A percentile compares a stretch with the other conserved stretches of the same genome.
These are phyloP conservation scores for Macrotus californicus DNA, from an alignment of 2,113 vertebrate genomes.

Conservation along the genomic window DNA sequence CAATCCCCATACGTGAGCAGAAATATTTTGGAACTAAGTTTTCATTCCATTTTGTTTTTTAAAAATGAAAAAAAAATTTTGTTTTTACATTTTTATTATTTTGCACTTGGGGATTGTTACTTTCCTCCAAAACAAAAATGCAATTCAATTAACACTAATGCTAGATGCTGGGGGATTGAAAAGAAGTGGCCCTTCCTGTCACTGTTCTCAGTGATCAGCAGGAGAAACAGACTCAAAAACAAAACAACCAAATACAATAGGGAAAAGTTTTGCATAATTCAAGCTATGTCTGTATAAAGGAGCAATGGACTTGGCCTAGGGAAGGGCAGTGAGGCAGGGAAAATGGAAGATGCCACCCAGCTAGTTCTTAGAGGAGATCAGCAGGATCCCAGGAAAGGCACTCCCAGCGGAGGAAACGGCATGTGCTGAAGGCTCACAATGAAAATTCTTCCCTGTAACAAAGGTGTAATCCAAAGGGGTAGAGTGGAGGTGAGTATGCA, in stretches of 20 bases:
- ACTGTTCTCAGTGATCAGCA: neutral
- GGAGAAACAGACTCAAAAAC: neutral
- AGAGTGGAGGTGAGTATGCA: no score
- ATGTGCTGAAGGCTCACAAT: accelerated
- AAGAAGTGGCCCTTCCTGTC: neutral
- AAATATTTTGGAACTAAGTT: neutral
- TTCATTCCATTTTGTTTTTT: neutral
- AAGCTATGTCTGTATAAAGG: neutral
- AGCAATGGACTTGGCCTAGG: neutral
- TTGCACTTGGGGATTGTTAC: neutral
- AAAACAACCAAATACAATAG: neutral
- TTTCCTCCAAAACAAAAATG: constrained; percentile 6
- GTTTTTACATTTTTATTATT: constrained; percentile 1
- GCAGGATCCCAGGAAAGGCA: neutral
- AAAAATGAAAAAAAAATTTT: neutral
- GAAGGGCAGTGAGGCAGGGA: neutral
- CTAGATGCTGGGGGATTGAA: neutral
- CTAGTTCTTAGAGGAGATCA: neutral
- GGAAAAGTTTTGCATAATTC: neutral
- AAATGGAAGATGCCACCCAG: neutral
- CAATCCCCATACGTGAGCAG: neutral
- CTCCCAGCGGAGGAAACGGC: neutral
- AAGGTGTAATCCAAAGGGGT: neutral
- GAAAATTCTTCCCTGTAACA: neutral
- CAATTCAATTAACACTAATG: neutral